phyloP scores from a whole-genome alignment of 2,888 invertebrate species.

The Xylota sylvarum region DNA sequence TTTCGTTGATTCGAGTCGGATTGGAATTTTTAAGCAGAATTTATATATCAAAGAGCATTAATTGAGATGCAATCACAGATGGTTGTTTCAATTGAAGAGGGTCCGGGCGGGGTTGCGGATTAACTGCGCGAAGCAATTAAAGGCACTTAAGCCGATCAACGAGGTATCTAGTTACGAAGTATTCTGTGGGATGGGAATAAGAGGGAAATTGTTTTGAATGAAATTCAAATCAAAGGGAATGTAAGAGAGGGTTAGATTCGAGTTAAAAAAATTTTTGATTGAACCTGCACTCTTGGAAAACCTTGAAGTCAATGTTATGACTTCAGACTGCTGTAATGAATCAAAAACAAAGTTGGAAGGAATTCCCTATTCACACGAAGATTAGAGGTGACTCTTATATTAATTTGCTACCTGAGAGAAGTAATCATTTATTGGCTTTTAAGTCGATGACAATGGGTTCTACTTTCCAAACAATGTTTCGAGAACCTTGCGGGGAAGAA shows the following conservation, averaged over 20 bases:
- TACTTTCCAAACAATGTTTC: no score
- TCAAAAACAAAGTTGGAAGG: no score
- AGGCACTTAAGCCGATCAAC: neutral
- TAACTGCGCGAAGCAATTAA: slow-evolving; percentile 2
- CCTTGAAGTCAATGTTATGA: no score
- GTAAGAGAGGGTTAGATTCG: neutral
- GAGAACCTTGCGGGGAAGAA: no score
- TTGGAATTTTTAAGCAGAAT: slow-evolving; percentile 15
- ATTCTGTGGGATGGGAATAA: neutral
- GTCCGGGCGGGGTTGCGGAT: neutral
- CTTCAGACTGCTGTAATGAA: no score
- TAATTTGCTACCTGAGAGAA: no score
- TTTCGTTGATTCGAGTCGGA: slow-evolving; percentile 1
- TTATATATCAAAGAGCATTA: slow-evolving; percentile 37
- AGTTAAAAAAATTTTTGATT: no score
- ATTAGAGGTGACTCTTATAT: no score
- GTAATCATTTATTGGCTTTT: no score
- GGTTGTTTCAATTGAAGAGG: neutral
- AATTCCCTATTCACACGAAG: no score
- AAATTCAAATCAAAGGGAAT: neutral
- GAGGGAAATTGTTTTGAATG: neutral
- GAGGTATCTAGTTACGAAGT: neutral
- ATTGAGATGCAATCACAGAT: slow-evolving; percentile 9
- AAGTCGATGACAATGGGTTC: no score
- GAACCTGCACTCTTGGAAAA: no score